Percentiles rank a stretch among this genome's conserved stretches.
These are phyloP conservation scores for Noctua pronuba DNA, from an alignment of 2,888 invertebrate genomes.

Conservation along the genomic window DNA sequence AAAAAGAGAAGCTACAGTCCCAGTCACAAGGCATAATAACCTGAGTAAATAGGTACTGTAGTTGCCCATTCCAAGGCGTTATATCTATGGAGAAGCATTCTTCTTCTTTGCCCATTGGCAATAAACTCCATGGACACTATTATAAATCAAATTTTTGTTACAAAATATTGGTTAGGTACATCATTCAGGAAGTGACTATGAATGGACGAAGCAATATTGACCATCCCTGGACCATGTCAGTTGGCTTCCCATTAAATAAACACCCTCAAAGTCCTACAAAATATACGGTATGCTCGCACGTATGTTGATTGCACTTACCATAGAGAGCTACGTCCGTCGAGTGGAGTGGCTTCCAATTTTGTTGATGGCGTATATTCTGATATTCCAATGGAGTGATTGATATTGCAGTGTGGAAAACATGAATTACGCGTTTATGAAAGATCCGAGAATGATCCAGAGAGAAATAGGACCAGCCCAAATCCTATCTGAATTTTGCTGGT, in stretches of 20 bases:
- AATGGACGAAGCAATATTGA: neutral
- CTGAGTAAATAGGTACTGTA: neutral
- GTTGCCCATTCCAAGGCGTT: neutral
- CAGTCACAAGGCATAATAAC: neutral
- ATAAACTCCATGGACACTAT: neutral
- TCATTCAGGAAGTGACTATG: neutral
- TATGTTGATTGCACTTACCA: conserved; percentile 25
- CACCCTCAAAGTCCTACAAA: neutral
- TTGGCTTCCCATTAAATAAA: conserved; percentile 5
- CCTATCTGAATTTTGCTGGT: neutral
- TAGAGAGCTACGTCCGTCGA: neutral
- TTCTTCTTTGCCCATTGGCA: neutral
- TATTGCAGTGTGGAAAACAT: conserved; percentile 19
- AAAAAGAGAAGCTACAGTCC: neutral
- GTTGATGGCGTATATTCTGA: conserved; percentile 28
- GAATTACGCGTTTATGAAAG: neutral
- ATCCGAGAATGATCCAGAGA: neutral
- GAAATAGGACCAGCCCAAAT: neutral
- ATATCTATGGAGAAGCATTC: neutral
- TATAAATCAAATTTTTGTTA: neutral
- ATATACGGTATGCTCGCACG: conserved; percentile 2
- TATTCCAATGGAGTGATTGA: conserved; percentile 20
- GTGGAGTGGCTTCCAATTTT: conserved; percentile 37
- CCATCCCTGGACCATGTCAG: neutral
- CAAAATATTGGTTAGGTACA: neutral